Evolutionary conservation across 2,113 vertebrate species (phyloP), one percentile per base, ranked within the genome.

Genomic region (Silurus meridionalis): DNA sequence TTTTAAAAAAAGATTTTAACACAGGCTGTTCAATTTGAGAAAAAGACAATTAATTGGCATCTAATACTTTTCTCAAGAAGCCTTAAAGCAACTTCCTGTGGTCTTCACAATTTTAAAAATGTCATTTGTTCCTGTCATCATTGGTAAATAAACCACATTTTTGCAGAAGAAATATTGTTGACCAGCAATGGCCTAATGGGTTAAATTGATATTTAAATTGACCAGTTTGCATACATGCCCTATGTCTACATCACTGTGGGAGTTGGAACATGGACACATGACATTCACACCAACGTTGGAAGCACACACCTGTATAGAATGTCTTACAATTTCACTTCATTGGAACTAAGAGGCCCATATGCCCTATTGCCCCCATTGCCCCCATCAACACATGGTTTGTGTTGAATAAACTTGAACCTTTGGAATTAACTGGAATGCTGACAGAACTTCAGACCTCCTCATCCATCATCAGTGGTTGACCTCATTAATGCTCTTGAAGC

Each of bases 161-260:
- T 37, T 28, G 58, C 64, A 21, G 19, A 8, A 66, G 28, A 11
- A 83, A 77, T 64, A 9, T 82, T 81, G 21, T 48, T 53, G 52
- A 74, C 57, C 15, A 85, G 66, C 28, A 60, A n/a, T 71, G 50
- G 9, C 55, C 57, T 86, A 82, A 79, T 88, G 80, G 80, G 85
- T 88, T 58, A 69, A 79, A 83, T 83, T 67, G 79, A 52, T 80
- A 87, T 88, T 87, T 83, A 25, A 57, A 81, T 77, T 66, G 17
- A 28, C 19, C 46, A 13, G 13, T 82, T 25, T n/a, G 60, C 7
- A 74, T 9, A n/a, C 9, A n/a, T 23, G 58, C 71, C 71, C 46
- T 52, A 1, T 50, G 2, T 25, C n/a, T 17, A 77, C 74, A 85
- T 37, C 6, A 21, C n/a, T 11, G 60, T 55, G 46, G 48, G 23